A percentile compares a stretch with the other conserved stretches of the same genome.
Evolutionary conservation across 2,888 invertebrate species (phyloP).

Genomic region (Escarpia spicata): DNA sequence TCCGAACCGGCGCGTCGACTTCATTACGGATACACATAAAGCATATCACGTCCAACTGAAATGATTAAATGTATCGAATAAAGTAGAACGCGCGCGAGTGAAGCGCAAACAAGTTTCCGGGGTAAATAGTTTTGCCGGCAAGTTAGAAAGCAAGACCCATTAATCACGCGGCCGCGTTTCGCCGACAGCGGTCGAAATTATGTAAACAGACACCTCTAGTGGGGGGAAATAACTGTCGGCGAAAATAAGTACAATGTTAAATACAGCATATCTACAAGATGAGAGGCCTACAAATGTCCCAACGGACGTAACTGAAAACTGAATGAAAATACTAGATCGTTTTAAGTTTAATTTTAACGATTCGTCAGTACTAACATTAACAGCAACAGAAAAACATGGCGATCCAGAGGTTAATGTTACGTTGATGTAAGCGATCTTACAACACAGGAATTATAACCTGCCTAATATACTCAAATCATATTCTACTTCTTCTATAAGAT

Average conservation of each 20-base stretch:
- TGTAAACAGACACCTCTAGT: not conserved
- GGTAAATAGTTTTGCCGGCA: not conserved
- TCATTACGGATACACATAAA: conserved; percentile 10
- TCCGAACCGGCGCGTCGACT: not conserved
- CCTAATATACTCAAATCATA: too few relatives aligned
- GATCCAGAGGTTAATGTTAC: not conserved
- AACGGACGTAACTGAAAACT: not conserved
- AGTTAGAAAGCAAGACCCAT: not conserved
- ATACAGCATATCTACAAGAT: not conserved
- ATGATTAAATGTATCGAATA: not conserved
- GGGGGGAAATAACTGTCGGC: not conserved
- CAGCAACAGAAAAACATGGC: not conserved
- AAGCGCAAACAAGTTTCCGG: not conserved
- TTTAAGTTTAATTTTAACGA: not conserved
- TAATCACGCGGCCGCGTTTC: not conserved
- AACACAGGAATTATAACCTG: not conserved
- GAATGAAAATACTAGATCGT: not conserved
- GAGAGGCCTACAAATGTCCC: not conserved
- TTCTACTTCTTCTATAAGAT: too few relatives aligned
- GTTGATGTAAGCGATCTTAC: not conserved
- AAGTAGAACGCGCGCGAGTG: not conserved
- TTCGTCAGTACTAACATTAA: not conserved
- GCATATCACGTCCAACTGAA: not conserved
- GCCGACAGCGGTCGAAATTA: not conserved
- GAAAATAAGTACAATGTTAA: not conserved